Evolutionary conservation across 2,113 vertebrate genomes (phyloP), one percentile per base, ranked within the genome.

Genomic region (Pelodiscus sinensis): DNA sequence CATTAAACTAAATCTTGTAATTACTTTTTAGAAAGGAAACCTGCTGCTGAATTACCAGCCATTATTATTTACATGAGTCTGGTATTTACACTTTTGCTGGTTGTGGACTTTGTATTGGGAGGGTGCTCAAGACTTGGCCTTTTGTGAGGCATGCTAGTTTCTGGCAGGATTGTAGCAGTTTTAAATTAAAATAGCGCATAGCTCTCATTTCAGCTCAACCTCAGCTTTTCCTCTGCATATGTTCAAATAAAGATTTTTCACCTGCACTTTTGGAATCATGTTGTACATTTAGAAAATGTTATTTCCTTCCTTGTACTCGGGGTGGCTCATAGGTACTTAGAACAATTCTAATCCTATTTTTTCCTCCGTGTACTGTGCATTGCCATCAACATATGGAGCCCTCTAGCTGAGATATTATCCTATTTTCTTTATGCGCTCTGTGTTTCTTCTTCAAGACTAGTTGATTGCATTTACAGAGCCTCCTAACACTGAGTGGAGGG

Each of bases 321-420:
- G 78, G 87, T 92, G 86, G 90, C 87, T 89, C 82, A 58, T 50
- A 94, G 89, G 90, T 96, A 93, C 90, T 97, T 92, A 94, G 78
- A 95, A 90, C 79, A 95, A 94, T 95, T 88, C 82, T 94, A 96
- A 96, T 95, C 62, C 84, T 88, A 85, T 96, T 94, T 95, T 85
- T 94, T 93, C 86, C 84, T 94, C 82, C 58, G 83, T 91, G 82
- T 79, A 92, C 86, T 89, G 88, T 94, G 94, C 83, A 51, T 94
- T 94, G 89, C 51, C 90, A 95, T 94, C 94, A 97, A 92, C 95
- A 97, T 92, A 97, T 93, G 95, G 94, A 93, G 65, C 90, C 71
- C 90, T 93, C 88, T 88, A 92, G 90, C 93, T 96, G 92, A 96
- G 93, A 94, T 95, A 96, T 94, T 96, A 94, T 95, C 93, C 82